These are phyloP conservation scores for Drosophila quadrilineata DNA, from an alignment of 1,140 invertebrate species.

Conservation along the genomic window DNA sequence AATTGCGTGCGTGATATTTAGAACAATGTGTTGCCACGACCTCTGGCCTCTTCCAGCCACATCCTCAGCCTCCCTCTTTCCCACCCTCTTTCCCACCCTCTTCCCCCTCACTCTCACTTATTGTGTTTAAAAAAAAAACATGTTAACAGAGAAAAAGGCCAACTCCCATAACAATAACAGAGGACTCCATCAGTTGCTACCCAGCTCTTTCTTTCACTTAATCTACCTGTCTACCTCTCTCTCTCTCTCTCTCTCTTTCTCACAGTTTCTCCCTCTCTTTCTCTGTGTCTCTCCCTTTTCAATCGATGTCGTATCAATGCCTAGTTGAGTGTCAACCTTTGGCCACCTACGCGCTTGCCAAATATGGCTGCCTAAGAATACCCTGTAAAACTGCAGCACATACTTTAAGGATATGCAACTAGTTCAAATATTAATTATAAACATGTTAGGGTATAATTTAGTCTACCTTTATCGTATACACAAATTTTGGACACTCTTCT, in stretches of 20 bases:
- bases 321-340: conserved; percentile 55
- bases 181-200: too few relatives aligned
- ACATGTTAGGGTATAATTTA: conserved; percentile 6
- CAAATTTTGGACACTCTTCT: not conserved
- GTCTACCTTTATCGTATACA: not conserved
- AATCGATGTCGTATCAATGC: not conserved
- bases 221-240: too few relatives aligned
- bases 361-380: conserved; percentile 5
- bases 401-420: too few relatives aligned
- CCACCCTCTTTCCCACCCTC: too few relatives aligned
- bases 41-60: too few relatives aligned
- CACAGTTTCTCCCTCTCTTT: too few relatives aligned
- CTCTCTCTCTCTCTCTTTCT: too few relatives aligned
- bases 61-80: too few relatives aligned
- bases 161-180: conserved; percentile 51
- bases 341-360: conserved; percentile 46
- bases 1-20: conserved; percentile 70
- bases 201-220: too few relatives aligned
- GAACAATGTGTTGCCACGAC: conserved; percentile 77
- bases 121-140: conserved; percentile 14
- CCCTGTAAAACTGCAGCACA: not conserved
- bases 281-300: not conserved
- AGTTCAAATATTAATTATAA: too few relatives aligned
- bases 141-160: conserved; percentile 16
- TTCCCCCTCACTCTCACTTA: too few relatives aligned